Base-by-base conservation (phyloP, 2,888 invertebrate genomes). In the Parthenolecanium corni region DNA sequence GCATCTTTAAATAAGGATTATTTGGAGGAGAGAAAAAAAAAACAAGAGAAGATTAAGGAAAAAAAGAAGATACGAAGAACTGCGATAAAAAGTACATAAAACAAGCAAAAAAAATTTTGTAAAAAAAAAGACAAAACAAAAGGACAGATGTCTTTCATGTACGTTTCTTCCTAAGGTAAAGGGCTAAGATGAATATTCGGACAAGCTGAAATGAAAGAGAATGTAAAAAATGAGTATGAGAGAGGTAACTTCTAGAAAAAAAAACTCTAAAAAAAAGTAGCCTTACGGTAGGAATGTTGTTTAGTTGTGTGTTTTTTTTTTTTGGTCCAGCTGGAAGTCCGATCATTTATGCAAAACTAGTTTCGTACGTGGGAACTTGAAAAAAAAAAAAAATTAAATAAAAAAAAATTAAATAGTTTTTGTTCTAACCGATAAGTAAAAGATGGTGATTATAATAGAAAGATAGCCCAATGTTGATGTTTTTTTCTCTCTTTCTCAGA, bases 271-370 rank as follows among this genome's bases (percentile, higher is more conserved):
- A 57, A 57, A 47, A 47, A 36, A 47, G 16, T 46, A 47, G 47
- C 57, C 31, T 46, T 47, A n/a, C n/a, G 31, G 36, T 46, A 47
- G 46, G 49, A 49, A 49, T 49, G 49, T 49, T 49, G 49, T 49
- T 21, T 14, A 12, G 49, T 49, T 21, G 49, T 49, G 4, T 31
- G 4, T 31, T 31, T 31, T 31, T 31, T 31, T 11, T 38, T 52
- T 36, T 52, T 58, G 20, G 47, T 47, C 57, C 57, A 58, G 46
- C 47, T 58, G 57, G 57, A 58, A 58, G 57, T 58, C 57, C 57
- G 21, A 58, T 47, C 24, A 21, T 56, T 49, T 49, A 58, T 58
- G 57, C 57, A 58, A 58, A 58, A 58, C 57, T 58, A 47, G 57
- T 58, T 58, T 36, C 47, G 20, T 23, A 46, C 46, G 47, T 58